Evolutionary conservation across 2,113 vertebrate species (phyloP).

Genomic region (Microcebus ravelobensis): DNA sequence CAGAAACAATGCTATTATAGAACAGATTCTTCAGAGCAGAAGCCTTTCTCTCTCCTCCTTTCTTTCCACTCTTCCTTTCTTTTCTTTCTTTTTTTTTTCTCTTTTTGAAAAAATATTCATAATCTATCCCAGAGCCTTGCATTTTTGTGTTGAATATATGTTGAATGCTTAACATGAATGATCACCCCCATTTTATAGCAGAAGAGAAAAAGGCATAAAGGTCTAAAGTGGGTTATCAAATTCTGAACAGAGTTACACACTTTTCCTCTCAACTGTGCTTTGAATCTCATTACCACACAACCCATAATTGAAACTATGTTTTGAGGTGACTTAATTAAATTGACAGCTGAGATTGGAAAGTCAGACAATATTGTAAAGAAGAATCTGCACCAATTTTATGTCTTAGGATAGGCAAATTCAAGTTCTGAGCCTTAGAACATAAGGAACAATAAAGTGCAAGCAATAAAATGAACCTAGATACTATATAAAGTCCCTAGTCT

Average conservation of each 20-base stretch:
- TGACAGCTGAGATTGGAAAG: slow-evolving; percentile 5
- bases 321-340: slow-evolving; percentile 38
- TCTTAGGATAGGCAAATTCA: slow-evolving; percentile 15
- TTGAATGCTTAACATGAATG: neutral
- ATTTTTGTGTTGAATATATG: neutral
- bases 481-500: neutral
- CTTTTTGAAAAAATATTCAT: neutral
- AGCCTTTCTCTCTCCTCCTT: neutral
- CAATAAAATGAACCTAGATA: neutral
- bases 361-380: slow-evolving; percentile 18
- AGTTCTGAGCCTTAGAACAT: neutral
- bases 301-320: neutral
- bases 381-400: slow-evolving; percentile 14
- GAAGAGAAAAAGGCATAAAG: neutral
- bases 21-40: neutral
- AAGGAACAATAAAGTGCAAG: neutral
- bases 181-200: neutral
- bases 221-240: neutral
- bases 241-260: neutral
- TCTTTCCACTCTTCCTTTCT: rapidly evolving
- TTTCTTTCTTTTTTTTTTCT: neutral
- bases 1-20: neutral
- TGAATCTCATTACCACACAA: neutral
- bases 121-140: neutral
- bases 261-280: neutral